phyloP scores from a whole-genome alignment of 2,113 vertebrate genomes.

The Motacilla tschutschensis region DNA sequence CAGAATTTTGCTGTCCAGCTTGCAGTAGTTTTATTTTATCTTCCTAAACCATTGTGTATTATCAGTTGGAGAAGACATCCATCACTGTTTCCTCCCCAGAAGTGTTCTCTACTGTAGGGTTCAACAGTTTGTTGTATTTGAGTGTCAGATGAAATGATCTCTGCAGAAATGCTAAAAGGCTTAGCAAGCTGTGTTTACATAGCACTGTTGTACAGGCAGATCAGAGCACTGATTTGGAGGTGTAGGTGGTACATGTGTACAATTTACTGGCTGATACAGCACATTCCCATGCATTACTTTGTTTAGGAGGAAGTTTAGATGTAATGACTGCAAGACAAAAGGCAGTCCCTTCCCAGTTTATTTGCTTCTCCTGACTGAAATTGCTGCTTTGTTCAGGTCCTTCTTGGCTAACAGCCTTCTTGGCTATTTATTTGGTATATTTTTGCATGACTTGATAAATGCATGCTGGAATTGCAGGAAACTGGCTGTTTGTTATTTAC shows the following conservation, averaged over 20 bases:
- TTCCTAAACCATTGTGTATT: background rate
- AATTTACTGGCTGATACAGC: background rate
- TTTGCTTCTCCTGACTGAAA: constrained; percentile 10
- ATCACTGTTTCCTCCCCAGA: background rate
- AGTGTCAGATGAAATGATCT: background rate
- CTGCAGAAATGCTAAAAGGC: background rate
- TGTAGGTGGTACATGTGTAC: background rate
- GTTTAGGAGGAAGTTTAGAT: constrained; percentile 25
- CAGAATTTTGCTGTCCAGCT: background rate
- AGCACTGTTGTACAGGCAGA: background rate
- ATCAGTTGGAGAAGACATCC: background rate
- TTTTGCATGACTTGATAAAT: constrained; percentile 14
- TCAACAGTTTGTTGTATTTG: background rate
- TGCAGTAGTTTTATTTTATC: background rate
- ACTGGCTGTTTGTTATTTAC: background rate
- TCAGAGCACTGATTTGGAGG: background rate
- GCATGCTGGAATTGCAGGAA: constrained; percentile 18
- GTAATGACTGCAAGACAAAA: constrained; percentile 17
- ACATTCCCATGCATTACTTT: background rate
- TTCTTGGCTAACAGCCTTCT: constrained; percentile 16
- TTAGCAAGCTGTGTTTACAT: background rate
- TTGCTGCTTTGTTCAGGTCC: constrained; percentile 14
- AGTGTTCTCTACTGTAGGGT: fast-evolving
- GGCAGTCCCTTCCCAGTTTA: background rate
- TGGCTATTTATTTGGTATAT: background rate